phyloP scores from a whole-genome alignment of 2,113 vertebrate species.

The Dryoscopus gambensis region DNA sequence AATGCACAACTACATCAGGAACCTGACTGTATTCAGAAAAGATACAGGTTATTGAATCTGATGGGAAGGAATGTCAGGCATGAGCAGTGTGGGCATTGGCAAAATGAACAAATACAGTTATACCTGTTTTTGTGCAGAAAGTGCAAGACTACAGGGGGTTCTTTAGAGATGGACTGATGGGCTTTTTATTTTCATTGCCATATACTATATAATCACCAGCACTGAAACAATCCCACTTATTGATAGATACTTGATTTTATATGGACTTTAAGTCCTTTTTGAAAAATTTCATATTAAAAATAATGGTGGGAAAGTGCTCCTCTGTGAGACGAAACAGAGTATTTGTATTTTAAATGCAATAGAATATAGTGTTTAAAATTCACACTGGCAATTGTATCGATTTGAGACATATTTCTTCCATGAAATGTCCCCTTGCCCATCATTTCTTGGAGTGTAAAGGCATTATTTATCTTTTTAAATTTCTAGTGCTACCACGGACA shows the following conservation, averaged over 20 bases:
- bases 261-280: neutral
- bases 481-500: neutral
- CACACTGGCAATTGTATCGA: neutral
- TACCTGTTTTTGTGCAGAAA: neutral
- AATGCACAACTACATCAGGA: neutral
- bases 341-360: neutral
- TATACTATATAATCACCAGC: neutral
- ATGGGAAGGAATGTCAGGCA: neutral
- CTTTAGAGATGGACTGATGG: neutral
- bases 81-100: neutral
- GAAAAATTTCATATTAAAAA: neutral
- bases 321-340: neutral
- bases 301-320: neutral
- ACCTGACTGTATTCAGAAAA: neutral
- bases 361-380: neutral
- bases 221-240: neutral
- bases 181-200: neutral
- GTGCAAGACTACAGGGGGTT: neutral
- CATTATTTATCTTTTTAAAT: neutral
- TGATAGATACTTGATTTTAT: neutral
- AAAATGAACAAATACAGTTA: neutral
- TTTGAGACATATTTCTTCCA: neutral
- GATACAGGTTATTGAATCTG: neutral
- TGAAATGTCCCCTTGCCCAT: neutral
- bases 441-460: neutral